Base-by-base conservation (phyloP, 1,140 invertebrate species). In the Apolygus lucorum region DNA sequence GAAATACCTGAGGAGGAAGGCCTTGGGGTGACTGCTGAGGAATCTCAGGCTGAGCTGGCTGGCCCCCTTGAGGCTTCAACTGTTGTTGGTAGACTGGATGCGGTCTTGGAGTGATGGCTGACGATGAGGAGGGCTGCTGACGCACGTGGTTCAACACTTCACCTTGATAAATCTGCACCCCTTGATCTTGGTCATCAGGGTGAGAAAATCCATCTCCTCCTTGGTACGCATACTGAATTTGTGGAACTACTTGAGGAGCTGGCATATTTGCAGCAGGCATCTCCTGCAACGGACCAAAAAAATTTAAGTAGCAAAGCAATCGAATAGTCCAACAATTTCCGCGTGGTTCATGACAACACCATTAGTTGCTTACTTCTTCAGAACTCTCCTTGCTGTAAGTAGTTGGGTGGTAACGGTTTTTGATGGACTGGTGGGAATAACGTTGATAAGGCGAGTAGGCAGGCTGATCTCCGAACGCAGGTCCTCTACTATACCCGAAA, bases 221-320 rank as follows among this genome's bases (percentile, higher is more conserved):
- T 63, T 63, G 26, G 25, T 69, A 69, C 2, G 68, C 68, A 28
- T 69, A 69, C 63, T 69, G 54, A 27, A 69, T 63, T 1, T 63
- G 62, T 4, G 34, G 34, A 4, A 42, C 34, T 4, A 17, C 34
- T 17, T 42, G 34, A 42, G 34, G 34, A 8, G 34, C 34, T 8
- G 34, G 34, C 34, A 42, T 42, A 17, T 17, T 42, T 17, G 34
- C 34, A 8, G 34, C 34, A 8, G 34, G 34, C 4, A 42, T 42
- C n/a, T n/a, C n/a, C n/a, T n/a, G n/a, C n/a, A n/a, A n/a, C n/a
- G n/a, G n/a, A n/a, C n/a, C n/a, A n/a, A n/a, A n/a, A n/a, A n/a
- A n/a, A n/a, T n/a, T n/a, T n/a, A n/a, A n/a, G n/a, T n/a, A n/a
- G n/a, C n/a, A n/a, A n/a, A n/a, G n/a, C n/a, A n/a, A n/a, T n/a